A percentile compares a stretch with the other conserved stretches of the same genome.
Evolutionary conservation across 2,113 vertebrate genomes (phyloP).

Genomic region (Pomatorhinus ruficollis): DNA sequence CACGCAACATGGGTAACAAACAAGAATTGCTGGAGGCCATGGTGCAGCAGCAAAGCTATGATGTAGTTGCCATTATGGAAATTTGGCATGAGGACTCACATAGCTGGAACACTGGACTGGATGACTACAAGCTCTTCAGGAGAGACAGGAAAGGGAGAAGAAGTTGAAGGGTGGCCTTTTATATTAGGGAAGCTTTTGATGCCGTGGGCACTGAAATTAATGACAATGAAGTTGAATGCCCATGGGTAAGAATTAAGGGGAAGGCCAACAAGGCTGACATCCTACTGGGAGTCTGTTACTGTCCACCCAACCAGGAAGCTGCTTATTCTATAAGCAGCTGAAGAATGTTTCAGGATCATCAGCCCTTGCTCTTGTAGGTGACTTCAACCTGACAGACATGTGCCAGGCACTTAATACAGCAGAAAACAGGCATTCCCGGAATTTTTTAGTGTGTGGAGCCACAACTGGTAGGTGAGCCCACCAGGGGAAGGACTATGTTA

Average conservation of each 20-base stretch:
- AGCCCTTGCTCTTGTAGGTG: not conserved
- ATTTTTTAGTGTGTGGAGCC: not conserved
- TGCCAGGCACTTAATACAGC: not conserved
- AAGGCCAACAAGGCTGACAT: not conserved
- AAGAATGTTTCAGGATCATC: not conserved
- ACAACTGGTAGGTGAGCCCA: not conserved
- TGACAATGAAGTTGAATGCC: not conserved
- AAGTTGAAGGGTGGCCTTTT: not conserved
- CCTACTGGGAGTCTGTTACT: not conserved
- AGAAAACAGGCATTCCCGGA: not conserved
- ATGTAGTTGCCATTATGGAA: not conserved
- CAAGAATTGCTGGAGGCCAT: not conserved
- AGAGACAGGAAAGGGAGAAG: not conserved
- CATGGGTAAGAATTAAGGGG: not conserved
- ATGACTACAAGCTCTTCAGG: not conserved
- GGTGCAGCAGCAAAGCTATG: not conserved
- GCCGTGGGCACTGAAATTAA: not conserved
- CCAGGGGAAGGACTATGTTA: not conserved
- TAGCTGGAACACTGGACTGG: not conserved
- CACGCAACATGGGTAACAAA: not conserved
- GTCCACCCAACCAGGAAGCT: not conserved
- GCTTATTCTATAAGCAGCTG: not conserved
- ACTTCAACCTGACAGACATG: not conserved
- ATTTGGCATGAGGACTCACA: not conserved
- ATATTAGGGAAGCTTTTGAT: not conserved